Conservation (phyloP, 2,113 vertebrate genomes). For the Pitta sordida region DNA sequence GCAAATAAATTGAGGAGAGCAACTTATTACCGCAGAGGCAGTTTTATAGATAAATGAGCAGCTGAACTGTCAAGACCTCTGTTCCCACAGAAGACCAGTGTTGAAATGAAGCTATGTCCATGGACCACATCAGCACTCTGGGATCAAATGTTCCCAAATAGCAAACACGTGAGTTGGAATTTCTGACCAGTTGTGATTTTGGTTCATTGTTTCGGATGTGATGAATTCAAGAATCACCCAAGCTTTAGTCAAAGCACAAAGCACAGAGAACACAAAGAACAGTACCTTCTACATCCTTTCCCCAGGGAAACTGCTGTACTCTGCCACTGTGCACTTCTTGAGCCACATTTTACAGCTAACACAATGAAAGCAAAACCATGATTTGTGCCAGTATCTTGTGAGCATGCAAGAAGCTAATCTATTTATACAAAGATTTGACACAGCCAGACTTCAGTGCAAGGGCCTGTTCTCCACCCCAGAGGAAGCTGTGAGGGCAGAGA, state of each 20-base stretch:
- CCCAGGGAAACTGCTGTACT: background rate
- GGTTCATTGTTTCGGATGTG: background rate
- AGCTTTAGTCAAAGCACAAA: background rate
- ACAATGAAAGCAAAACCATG: background rate
- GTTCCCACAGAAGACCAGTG: background rate
- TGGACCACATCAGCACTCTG: background rate
- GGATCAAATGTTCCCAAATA: background rate
- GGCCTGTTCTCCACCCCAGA: background rate
- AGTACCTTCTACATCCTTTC: background rate
- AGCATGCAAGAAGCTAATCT: background rate
- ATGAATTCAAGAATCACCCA: background rate
- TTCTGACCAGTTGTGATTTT: background rate
- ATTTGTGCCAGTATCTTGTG: background rate
- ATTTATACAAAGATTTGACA: background rate
- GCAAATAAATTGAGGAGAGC: background rate
- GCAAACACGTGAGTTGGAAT: accelerated
- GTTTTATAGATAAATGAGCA: background rate
- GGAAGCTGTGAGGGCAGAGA: background rate
- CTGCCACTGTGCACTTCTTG: background rate
- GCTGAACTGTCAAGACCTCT: background rate
- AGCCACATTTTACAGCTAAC: background rate
- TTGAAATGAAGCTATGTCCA: background rate
- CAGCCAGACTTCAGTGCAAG: background rate
- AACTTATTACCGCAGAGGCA: background rate
- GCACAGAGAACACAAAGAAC: too few relatives aligned